Evolutionary conservation across 2,113 vertebrate genomes (phyloP).

Genomic region (Antechinus stuartii): DNA sequence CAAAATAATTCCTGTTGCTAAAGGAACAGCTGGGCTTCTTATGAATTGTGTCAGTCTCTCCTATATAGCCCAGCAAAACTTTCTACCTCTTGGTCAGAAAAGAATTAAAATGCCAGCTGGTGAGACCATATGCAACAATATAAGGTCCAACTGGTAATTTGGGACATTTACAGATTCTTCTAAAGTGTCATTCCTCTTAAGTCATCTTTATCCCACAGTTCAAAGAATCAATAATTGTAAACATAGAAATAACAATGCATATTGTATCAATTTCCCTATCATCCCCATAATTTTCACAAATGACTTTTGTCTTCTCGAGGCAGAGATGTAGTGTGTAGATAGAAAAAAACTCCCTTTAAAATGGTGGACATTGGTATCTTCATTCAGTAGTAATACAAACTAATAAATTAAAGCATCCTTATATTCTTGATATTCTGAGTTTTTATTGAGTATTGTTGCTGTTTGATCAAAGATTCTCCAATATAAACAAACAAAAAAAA

Average conservation of each 20-base stretch:
- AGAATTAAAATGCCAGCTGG: conserved; percentile 16
- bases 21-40: conserved; percentile 14
- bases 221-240: not conserved
- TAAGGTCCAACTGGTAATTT: conserved; percentile 26
- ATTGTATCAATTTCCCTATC: not conserved
- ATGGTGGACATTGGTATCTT: conserved; percentile 19
- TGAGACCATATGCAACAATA: not conserved
- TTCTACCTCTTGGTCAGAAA: conserved; percentile 20
- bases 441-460: conserved; percentile 40
- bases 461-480: conserved; percentile 38
- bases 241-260: conserved; percentile 5
- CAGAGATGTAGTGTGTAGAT: not conserved
- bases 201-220: conserved; percentile 1
- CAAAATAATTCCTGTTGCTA: too few relatives aligned
- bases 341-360: not conserved
- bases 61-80: conserved; percentile 11
- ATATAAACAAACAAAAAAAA: conserved; percentile 1
- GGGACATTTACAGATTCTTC: not conserved
- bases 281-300: conserved; percentile 12
- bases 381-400: conserved; percentile 22
- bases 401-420: not conserved
- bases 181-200: not conserved
- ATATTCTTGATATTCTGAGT: conserved; percentile 10
- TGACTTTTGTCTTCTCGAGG: not conserved
- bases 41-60: conserved; percentile 24